phyloP scores from a whole-genome alignment of 30 jellyfish, hydroid and myxozoan species.

The Aurelia coerulea region DNA sequence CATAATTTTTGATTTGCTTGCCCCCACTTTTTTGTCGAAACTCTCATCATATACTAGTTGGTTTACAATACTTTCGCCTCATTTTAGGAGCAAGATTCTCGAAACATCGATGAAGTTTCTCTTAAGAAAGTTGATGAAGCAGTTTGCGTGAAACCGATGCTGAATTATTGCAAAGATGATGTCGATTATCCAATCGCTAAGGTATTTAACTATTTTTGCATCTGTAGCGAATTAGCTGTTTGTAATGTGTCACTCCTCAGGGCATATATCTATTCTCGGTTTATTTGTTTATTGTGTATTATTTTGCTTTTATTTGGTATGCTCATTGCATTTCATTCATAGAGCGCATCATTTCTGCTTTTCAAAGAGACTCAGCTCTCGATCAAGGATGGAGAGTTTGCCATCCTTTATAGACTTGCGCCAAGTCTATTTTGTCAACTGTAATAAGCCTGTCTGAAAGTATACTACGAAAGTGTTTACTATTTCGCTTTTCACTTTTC shows the following conservation, averaged over 20 bases:
- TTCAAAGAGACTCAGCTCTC: too few species aligned
- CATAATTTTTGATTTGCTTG: not conserved
- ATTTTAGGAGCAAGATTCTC: not conserved
- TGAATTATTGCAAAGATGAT: constrained; percentile 43
- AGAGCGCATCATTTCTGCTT: too few species aligned
- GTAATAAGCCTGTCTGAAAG: too few species aligned
- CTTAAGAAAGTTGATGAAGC: constrained; percentile 5
- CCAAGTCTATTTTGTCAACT: too few species aligned
- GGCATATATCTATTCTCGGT: not conserved
- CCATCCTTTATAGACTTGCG: too few species aligned
- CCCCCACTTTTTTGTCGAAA: not conserved
- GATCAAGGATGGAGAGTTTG: too few species aligned
- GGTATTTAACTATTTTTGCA: constrained; percentile 11
- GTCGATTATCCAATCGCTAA: constrained; percentile 52
- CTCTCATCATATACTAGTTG: too few species aligned
- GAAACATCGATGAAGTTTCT: not conserved
- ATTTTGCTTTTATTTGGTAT: too few species aligned
- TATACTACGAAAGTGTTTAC: too few species aligned
- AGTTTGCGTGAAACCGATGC: constrained; percentile 37
- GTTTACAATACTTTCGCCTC: not conserved
- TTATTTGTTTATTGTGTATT: too few species aligned
- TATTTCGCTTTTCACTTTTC: too few species aligned
- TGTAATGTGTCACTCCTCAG: not conserved
- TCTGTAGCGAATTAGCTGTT: not conserved
- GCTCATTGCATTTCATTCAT: too few species aligned